Evolutionary conservation across 2,113 vertebrate genomes (phyloP).

Genomic region (Ibidorhyncha struthersii): DNA sequence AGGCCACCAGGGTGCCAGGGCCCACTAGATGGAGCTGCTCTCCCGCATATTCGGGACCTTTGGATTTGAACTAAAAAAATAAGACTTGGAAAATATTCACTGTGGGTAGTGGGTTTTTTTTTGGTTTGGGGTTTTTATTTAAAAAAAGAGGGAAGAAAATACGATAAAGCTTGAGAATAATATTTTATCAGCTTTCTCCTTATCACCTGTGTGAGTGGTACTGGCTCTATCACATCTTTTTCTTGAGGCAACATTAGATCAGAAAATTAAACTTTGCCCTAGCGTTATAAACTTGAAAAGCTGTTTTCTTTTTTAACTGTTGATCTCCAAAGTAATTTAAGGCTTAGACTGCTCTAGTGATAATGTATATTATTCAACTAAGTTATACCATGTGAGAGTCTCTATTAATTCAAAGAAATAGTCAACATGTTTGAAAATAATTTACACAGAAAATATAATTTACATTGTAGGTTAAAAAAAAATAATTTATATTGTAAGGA

Average conservation of each 20-base stretch:
- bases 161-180: neutral
- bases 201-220: neutral
- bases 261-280: neutral
- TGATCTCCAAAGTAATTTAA: neutral
- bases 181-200: neutral
- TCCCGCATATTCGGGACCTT: rapidly evolving
- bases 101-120: rapidly evolving
- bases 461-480: neutral
- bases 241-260: neutral
- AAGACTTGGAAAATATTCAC: rapidly evolving
- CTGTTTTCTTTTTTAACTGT: neutral
- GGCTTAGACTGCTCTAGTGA: neutral
- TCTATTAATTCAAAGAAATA: neutral
- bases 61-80: rapidly evolving
- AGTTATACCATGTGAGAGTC: neutral
- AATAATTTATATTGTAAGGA: neutral
- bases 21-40: neutral
- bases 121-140: neutral
- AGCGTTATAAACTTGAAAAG: neutral
- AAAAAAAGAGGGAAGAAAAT: neutral
- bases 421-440: neutral
- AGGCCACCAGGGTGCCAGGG: rapidly evolving
- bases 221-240: neutral
- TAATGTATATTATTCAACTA: neutral
- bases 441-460: neutral